Evolutionary conservation across 2,113 vertebrate genomes (phyloP).

Genomic region (Mungos mungo): DNA sequence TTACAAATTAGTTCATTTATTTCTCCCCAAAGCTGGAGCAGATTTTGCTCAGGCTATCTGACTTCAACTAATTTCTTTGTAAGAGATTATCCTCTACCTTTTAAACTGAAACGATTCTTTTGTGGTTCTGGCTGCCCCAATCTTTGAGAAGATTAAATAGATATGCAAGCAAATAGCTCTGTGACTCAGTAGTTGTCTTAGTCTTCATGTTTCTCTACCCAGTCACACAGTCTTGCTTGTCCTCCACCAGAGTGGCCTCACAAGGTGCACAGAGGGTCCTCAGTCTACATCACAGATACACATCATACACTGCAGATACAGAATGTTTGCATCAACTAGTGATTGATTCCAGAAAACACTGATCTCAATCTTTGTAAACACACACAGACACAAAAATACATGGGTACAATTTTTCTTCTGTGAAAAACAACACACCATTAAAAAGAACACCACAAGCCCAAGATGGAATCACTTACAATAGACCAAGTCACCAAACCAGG

Average conservation of each 20-base stretch:
- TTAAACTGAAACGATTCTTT: neutral
- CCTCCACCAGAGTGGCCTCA: neutral
- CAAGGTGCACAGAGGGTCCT: neutral
- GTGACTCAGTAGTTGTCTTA: neutral
- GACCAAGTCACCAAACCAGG: neutral
- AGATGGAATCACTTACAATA: neutral
- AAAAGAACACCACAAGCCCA: neutral
- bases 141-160: neutral
- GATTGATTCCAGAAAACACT: neutral
- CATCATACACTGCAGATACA: neutral
- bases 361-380: neutral
- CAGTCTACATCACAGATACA: neutral
- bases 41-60: neutral
- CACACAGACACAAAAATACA: neutral
- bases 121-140: neutral
- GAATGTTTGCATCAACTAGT: neutral
- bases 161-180: neutral
- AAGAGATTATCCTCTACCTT: neutral
- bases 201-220: neutral
- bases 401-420: neutral
- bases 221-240: neutral
- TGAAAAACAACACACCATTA: neutral
- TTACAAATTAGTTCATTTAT: neutral
- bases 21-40: neutral
- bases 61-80: neutral